Conservation (phyloP, 1,140 invertebrate species). For the Drosophila arawakana region DNA sequence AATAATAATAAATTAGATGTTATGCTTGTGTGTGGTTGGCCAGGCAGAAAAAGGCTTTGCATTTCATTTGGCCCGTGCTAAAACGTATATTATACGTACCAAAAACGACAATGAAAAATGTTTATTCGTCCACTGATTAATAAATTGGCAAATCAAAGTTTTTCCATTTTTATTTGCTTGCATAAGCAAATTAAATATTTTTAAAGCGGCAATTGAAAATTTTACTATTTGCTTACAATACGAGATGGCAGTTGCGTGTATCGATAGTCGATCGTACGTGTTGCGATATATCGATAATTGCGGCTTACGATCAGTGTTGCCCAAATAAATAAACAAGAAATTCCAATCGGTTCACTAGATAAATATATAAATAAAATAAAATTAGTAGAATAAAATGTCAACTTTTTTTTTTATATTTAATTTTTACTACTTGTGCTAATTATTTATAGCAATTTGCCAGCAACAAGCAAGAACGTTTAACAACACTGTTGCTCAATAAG, state of each 20-base stretch:
- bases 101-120: slow-evolving; percentile 10
- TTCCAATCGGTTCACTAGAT: not conserved
- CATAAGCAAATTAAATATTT: too few relatives aligned
- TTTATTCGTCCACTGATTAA: slow-evolving; percentile 7
- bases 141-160: slow-evolving; percentile 8
- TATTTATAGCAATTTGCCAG: not conserved
- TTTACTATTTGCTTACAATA: too few relatives aligned
- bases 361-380: not conserved
- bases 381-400: not conserved
- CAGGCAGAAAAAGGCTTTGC: slow-evolving; percentile 20
- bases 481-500: slow-evolving; percentile 20
- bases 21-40: slow-evolving; percentile 31
- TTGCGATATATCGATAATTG: too few relatives aligned
- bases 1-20: slow-evolving; percentile 75
- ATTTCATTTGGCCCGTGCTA: slow-evolving; percentile 12
- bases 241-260: too few relatives aligned
- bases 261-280: too few relatives aligned
- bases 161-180: too few relatives aligned
- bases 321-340: not conserved
- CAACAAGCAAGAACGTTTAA: slow-evolving; percentile 3
- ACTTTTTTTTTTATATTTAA: not conserved
- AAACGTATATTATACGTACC: not conserved
- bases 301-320: not conserved
- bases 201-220: too few relatives aligned
- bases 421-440: not conserved